A percentile compares a stretch with the other conserved stretches of the same genome.
Conservation (phyloP, 2,888 invertebrate genomes). For the Eucera pruinosa region DNA sequence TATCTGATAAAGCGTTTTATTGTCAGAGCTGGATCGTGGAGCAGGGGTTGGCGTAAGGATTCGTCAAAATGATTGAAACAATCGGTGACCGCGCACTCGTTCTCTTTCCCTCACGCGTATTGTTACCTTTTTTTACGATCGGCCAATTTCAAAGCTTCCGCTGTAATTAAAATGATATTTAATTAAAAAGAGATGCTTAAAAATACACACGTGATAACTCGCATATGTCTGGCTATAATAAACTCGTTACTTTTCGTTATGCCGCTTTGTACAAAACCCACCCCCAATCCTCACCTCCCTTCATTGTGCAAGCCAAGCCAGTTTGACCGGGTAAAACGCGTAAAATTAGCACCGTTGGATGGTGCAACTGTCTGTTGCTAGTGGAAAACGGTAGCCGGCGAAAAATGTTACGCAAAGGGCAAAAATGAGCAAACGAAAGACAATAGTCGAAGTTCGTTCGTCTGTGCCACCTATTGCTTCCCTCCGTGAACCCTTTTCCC, state of each 20-base stretch:
- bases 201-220: conserved; percentile 35
- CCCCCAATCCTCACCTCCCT: too few relatives aligned
- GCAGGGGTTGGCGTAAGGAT: conserved; percentile 28
- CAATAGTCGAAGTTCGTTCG: conserved; percentile 19
- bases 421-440: background rate
- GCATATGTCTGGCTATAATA: conserved; percentile 18
- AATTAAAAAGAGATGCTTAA: conserved; percentile 41
- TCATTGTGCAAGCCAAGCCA: background rate
- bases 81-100: background rate
- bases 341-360: background rate
- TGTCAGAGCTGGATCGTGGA: conserved; percentile 3
- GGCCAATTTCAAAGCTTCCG: conserved; percentile 39
- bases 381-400: background rate
- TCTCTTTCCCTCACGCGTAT: background rate
- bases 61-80: conserved; percentile 21
- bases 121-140: background rate
- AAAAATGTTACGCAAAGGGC: background rate
- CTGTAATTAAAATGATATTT: conserved; percentile 48
- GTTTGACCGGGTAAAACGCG: conserved; percentile 1
- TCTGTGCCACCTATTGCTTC: too few relatives aligned
- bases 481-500: background rate
- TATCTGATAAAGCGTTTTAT: conserved; percentile 41
- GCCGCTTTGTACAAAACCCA: background rate
- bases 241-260: conserved; percentile 23
- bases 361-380: background rate